These are phyloP conservation scores for Hartigia nigra DNA, from an alignment of 2,888 invertebrate species.

Conservation along the genomic window DNA sequence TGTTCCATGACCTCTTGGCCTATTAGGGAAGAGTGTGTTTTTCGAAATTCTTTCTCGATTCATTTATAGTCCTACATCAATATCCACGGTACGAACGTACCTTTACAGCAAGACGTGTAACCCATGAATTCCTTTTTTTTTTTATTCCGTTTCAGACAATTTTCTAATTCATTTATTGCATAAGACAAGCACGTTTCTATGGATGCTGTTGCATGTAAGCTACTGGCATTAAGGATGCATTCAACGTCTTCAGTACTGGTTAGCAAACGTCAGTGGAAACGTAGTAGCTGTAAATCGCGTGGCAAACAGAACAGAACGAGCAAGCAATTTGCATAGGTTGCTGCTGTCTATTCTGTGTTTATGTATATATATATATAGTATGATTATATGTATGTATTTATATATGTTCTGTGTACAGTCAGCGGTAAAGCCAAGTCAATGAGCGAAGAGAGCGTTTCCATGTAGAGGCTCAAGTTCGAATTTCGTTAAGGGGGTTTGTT, in stretches of 20 bases:
- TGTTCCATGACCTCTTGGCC: too few relatives aligned
- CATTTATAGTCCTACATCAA: too few relatives aligned
- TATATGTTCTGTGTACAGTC: neutral
- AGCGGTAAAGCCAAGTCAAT: neutral
- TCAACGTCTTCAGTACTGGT: neutral
- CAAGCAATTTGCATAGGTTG: neutral
- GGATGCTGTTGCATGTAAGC: neutral
- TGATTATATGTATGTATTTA: neutral
- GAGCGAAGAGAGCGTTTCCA: constrained; percentile 2
- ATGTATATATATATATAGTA: neutral
- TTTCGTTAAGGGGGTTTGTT: constrained; percentile 1
- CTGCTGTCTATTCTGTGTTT: neutral
- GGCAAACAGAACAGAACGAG: constrained; percentile 1
- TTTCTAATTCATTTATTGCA: neutral
- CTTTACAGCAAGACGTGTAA: neutral
- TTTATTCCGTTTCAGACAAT: neutral
- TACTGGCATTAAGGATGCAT: neutral
- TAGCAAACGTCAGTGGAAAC: neutral
- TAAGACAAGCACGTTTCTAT: neutral
- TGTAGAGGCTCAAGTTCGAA: neutral
- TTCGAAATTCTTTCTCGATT: too few relatives aligned
- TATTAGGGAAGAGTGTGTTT: too few relatives aligned
- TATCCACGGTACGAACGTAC: neutral
- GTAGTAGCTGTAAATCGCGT: neutral
- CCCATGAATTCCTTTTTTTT: neutral